phyloP scores from a whole-genome alignment of 2,113 vertebrate species.

The Nesogale talazaci region DNA sequence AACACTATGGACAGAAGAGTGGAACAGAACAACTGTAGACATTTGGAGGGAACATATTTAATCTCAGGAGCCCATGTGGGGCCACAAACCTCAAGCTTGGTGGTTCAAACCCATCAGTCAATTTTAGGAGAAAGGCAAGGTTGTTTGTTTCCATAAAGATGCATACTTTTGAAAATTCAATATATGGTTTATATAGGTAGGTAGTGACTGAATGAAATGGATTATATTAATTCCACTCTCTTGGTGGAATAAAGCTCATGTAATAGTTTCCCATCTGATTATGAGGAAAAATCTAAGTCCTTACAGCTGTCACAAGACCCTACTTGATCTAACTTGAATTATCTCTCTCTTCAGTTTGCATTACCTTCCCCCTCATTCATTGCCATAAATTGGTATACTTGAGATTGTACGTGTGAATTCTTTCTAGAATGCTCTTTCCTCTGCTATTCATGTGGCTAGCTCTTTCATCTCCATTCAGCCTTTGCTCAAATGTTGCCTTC shows the following conservation, averaged over 20 bases:
- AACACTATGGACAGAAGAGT: neutral
- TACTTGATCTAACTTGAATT: neutral
- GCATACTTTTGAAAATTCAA: no score
- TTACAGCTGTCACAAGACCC: neutral
- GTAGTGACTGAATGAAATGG: no score
- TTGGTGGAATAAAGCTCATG: neutral
- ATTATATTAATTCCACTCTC: neutral
- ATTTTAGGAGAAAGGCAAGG: no score
- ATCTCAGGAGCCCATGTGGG: no score
- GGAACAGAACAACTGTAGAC: neutral
- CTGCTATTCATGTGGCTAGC: no score
- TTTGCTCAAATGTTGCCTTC: no score
- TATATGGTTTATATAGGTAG: no score
- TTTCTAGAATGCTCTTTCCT: neutral
- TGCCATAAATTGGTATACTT: neutral
- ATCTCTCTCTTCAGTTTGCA: neutral
- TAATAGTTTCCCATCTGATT: neutral
- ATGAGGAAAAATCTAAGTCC: neutral
- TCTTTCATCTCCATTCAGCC: neutral
- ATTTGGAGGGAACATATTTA: neutral
- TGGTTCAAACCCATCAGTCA: no score
- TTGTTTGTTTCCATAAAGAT: no score
- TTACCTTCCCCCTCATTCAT: neutral
- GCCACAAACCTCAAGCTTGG: no score
- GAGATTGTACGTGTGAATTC: neutral